Conservation (phyloP, 2,888 invertebrate genomes). For the Caenorhabditis uteleia region DNA sequence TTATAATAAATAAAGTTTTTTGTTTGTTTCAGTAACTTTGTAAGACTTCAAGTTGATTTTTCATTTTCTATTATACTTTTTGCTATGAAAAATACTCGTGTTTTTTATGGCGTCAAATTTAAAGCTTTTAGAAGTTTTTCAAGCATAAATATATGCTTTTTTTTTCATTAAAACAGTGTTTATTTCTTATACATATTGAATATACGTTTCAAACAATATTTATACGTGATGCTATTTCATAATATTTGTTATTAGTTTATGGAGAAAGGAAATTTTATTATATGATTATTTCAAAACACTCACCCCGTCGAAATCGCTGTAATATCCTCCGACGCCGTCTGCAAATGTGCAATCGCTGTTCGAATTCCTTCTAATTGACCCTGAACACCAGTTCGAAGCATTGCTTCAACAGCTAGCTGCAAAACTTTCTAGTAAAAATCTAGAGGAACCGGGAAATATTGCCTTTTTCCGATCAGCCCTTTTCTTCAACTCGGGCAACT, state of each 20-base stretch:
- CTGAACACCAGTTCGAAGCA: conserved; percentile 96
- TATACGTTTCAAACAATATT: no score
- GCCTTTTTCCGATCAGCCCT: conserved; percentile 74
- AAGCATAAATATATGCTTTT: no score
- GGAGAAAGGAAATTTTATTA: background rate
- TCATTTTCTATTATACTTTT: no score
- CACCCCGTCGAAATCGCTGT: conserved; percentile 77
- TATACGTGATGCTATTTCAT: background rate
- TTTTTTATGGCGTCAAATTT: no score
- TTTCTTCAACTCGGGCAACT: conserved; percentile 74
- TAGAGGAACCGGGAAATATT: background rate
- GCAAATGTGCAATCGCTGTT: conserved; percentile 87
- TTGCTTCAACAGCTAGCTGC: conserved; percentile 87
- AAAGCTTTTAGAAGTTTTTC: no score
- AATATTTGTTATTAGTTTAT: background rate
- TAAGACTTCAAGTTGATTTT: no score
- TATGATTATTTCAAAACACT: background rate
- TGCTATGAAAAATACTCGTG: no score
- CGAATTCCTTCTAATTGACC: conserved; percentile 95
- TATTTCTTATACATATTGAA: no score
- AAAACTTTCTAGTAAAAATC: background rate
- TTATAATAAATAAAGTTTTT: no score
- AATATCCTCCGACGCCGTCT: conserved; percentile 85
- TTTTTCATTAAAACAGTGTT: no score
- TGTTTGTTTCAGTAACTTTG: no score